These are phyloP conservation scores for Oryzias sinensis DNA, from an alignment of 2,797 vertebrate genomes.

Conservation along the genomic window DNA sequence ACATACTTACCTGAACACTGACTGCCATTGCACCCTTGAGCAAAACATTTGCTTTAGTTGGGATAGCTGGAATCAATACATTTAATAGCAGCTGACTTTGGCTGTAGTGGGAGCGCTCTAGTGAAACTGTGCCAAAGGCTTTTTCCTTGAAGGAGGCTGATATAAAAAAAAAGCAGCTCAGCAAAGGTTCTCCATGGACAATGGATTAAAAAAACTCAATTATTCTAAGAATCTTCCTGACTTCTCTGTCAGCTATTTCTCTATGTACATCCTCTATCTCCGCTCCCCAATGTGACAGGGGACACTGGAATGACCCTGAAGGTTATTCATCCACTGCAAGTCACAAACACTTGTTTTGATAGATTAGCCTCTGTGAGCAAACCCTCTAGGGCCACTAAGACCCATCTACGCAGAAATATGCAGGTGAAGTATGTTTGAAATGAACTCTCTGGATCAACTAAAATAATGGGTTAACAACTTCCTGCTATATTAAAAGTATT, in stretches of 20 bases:
- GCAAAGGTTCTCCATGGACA: slow-evolving; percentile 38
- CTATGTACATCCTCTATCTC: slow-evolving; percentile 36
- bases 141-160: slow-evolving; percentile 40
- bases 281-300: slow-evolving; percentile 47
- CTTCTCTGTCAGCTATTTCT: slow-evolving; percentile 49
- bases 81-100: slow-evolving; percentile 28
- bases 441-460: not conserved
- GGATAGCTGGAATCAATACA: slow-evolving; percentile 30
- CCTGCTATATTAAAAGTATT: no score
- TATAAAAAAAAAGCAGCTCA: slow-evolving; percentile 28
- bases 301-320: slow-evolving; percentile 53
- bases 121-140: slow-evolving; percentile 25
- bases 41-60: slow-evolving; percentile 33
- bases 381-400: slow-evolving; percentile 19
- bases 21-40: slow-evolving; percentile 54
- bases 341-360: slow-evolving; percentile 74
- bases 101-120: slow-evolving; percentile 43
- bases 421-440: slow-evolving; percentile 12
- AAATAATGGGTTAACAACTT: no score
- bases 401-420: slow-evolving; percentile 4
- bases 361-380: slow-evolving; percentile 55
- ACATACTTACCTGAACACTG: slow-evolving; percentile 45
- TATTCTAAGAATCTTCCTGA: slow-evolving; percentile 43
- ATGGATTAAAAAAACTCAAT: slow-evolving; percentile 23
- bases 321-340: slow-evolving; percentile 64